phyloP scores from a whole-genome alignment of 2,888 invertebrate genomes.

The Cheiracanthium punctorium region DNA sequence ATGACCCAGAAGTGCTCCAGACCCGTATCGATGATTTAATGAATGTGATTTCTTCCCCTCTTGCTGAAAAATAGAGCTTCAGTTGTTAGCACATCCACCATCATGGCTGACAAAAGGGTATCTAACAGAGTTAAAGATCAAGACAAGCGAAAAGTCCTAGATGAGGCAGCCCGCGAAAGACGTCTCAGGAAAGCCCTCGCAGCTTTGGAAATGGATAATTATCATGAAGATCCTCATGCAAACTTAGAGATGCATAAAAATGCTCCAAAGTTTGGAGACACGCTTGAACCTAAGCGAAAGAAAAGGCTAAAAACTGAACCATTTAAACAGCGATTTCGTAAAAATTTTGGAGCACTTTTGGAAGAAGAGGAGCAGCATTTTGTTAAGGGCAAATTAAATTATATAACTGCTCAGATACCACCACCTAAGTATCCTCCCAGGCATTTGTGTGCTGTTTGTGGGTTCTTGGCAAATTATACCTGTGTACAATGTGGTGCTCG shows the following conservation, averaged over 20 bases:
- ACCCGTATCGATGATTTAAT: conserved; percentile 89
- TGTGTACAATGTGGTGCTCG: conserved; percentile 95
- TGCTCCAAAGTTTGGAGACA: conserved; percentile 96
- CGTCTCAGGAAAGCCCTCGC: conserved; percentile 93
- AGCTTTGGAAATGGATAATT: conserved; percentile 96
- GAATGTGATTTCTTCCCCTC: conserved; percentile 80
- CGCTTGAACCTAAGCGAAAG: conserved; percentile 84
- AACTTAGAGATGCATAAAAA: conserved; percentile 95
- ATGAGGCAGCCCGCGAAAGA: conserved; percentile 90
- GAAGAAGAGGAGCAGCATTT: conserved; percentile 87
- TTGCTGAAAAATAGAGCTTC: conserved; percentile 59
- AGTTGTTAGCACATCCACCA: not conserved
- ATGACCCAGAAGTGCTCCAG: conserved; percentile 89
- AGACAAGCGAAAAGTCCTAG: conserved; percentile 86
- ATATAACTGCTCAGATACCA: conserved; percentile 87
- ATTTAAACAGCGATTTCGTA: conserved; percentile 81
- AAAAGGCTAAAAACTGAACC: conserved; percentile 86
- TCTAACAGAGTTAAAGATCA: conserved; percentile 89
- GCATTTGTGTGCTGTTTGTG: conserved; percentile 97
- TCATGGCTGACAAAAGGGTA: conserved; percentile 82
- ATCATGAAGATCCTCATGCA: conserved; percentile 98
- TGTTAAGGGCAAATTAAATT: conserved; percentile 77
- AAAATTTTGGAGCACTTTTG: conserved; percentile 89
- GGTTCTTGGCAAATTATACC: conserved; percentile 92
- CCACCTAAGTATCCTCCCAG: conserved; percentile 89